phyloP scores from a whole-genome alignment of 1,140 invertebrate species.

The Bombus breviceps region DNA sequence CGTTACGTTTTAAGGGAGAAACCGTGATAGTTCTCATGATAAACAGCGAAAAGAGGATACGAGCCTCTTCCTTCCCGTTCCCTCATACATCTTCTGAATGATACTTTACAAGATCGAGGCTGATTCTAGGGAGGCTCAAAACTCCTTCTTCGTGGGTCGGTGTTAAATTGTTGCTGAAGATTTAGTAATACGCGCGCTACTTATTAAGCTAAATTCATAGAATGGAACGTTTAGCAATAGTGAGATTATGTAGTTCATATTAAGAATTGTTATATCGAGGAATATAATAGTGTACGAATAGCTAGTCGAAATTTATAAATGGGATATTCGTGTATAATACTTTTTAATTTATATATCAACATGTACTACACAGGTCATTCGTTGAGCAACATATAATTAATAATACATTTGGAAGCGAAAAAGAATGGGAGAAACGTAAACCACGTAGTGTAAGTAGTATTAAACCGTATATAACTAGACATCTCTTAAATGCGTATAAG shows the following conservation, averaged over 20 bases:
- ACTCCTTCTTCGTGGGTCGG: background rate
- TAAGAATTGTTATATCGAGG: no score
- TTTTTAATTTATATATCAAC: no score
- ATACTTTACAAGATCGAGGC: background rate
- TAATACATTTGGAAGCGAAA: background rate
- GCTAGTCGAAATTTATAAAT: no score
- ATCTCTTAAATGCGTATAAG: no score
- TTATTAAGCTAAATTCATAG: background rate
- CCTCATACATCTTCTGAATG: slow-evolving; percentile 10
- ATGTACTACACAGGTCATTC: no score
- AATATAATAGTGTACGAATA: background rate
- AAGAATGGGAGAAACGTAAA: background rate
- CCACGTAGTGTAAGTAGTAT: background rate
- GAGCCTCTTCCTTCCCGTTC: background rate
- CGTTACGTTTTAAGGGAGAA: slow-evolving; percentile 29
- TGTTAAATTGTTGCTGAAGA: background rate
- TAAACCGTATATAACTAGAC: background rate
- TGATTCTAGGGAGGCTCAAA: background rate
- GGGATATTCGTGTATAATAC: no score
- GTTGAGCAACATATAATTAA: background rate
- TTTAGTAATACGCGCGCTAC: background rate
- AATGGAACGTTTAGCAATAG: background rate
- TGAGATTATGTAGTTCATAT: background rate
- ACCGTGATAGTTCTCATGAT: slow-evolving; percentile 27
- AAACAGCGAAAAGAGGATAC: slow-evolving; percentile 22